These are phyloP conservation scores for Sarcophaga rosellei DNA, from an alignment of 2,888 invertebrate species.

Conservation along the genomic window DNA sequence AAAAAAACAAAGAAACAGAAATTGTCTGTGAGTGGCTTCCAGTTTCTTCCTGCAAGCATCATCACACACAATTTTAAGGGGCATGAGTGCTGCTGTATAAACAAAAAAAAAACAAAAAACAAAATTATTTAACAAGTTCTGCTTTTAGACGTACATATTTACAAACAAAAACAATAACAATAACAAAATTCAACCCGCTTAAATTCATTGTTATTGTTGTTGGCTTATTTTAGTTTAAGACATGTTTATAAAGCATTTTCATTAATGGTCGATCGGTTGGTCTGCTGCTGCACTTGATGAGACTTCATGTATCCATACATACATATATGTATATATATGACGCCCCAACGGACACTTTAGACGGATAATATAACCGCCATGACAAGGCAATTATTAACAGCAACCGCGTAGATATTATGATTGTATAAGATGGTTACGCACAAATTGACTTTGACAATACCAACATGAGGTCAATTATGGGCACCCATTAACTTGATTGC, in stretches of 20 bases:
- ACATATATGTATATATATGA: neutral
- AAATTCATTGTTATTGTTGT: constrained; percentile 1
- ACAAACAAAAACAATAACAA: too few relatives aligned
- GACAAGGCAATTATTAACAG: too few relatives aligned
- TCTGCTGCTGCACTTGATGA: neutral
- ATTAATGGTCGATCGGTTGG: neutral
- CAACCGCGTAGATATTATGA: too few relatives aligned
- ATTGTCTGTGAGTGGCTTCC: neutral
- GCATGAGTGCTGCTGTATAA: too few relatives aligned
- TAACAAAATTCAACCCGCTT: constrained; percentile 36
- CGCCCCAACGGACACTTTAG: too few relatives aligned
- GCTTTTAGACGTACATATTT: neutral
- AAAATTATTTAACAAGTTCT: constrained; percentile 43
- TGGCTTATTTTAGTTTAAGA: constrained; percentile 26
- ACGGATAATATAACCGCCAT: too few relatives aligned
- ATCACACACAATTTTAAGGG: constrained; percentile 26
- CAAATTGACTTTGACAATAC: too few relatives aligned
- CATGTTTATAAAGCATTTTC: constrained; percentile 26
- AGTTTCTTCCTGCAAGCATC: constrained; percentile 23
- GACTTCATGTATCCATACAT: neutral
- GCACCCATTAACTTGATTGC: too few relatives aligned
- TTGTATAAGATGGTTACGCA: too few relatives aligned
- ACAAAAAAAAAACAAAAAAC: neutral
- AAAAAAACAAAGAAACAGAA: constrained; percentile 26
- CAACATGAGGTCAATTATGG: too few relatives aligned